Percentiles rank a stretch among this genome's conserved stretches.
These are phyloP conservation scores for Cardinalis cardinalis DNA, from an alignment of 2,113 vertebrate genomes.

Conservation along the genomic window DNA sequence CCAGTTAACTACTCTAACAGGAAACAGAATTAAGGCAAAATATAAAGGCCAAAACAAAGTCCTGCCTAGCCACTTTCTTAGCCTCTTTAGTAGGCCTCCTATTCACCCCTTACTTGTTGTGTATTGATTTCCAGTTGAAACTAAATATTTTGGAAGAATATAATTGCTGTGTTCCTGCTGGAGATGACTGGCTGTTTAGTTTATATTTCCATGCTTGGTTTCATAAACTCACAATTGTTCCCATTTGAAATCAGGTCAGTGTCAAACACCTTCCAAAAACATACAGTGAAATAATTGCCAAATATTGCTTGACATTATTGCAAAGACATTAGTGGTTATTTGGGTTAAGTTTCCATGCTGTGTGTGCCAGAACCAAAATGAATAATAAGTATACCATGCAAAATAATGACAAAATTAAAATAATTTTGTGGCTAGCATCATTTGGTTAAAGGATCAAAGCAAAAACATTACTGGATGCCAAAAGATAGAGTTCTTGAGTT, in stretches of 20 bases:
- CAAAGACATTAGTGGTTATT: not conserved
- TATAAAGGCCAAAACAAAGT: not conserved
- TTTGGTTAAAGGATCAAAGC: conserved; percentile 2
- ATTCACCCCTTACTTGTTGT: not conserved
- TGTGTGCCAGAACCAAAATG: not conserved
- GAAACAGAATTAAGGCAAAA: not conserved
- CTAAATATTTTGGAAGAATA: not conserved
- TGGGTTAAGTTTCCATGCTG: not conserved
- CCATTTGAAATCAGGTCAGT: not conserved
- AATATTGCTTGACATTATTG: not conserved
- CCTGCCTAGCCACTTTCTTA: not conserved
- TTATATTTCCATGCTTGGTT: not conserved
- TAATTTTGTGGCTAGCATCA: not conserved
- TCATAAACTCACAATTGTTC: not conserved
- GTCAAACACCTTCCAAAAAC: not conserved
- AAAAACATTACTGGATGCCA: not conserved
- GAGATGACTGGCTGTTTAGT: not conserved
- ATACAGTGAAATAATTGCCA: not conserved
- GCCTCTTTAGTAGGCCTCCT: not conserved
- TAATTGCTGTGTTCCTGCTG: not conserved
- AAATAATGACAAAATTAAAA: conserved; percentile 8
- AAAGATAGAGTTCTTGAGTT: not conserved
- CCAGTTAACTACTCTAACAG: not conserved
- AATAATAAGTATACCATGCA: not conserved
- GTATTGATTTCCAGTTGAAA: not conserved